phyloP scores from a whole-genome alignment of 1,140 invertebrate species.

The Drosophila subobscura region DNA sequence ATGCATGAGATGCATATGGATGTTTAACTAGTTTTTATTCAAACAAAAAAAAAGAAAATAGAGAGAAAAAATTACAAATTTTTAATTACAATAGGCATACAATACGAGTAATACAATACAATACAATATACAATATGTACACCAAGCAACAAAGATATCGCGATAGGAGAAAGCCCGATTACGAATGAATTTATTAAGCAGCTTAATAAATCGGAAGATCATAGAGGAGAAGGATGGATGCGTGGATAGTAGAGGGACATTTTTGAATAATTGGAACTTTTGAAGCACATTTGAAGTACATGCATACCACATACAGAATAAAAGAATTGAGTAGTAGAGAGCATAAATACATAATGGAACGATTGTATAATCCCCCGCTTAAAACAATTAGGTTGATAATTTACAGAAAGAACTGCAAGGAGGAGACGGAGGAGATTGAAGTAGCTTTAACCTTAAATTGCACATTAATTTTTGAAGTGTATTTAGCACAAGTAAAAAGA shows the following conservation, averaged over 20 bases:
- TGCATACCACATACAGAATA: constrained; percentile 16
- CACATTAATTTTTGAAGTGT: constrained; percentile 80
- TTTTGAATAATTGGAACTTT: constrained; percentile 45
- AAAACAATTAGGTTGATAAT: constrained; percentile 68
- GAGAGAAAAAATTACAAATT: constrained; percentile 38
- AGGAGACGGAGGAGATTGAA: constrained; percentile 49
- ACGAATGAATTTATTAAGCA: constrained; percentile 77
- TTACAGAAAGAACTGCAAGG: constrained; percentile 59
- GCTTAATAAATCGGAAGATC: constrained; percentile 63
- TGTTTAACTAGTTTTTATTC: constrained; percentile 63
- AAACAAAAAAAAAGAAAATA: constrained; percentile 19
- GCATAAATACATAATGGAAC: constrained; percentile 42
- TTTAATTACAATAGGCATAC: constrained; percentile 69
- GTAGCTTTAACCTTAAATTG: constrained; percentile 73
- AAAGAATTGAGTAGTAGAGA: neutral
- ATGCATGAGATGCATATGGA: constrained; percentile 69
- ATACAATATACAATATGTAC: constrained; percentile 19
- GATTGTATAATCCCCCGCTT: constrained; percentile 55
- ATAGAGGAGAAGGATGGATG: constrained; percentile 15
- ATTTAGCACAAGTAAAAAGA: constrained; percentile 64
- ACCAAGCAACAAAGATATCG: constrained; percentile 18
- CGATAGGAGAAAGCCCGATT: constrained; percentile 24
- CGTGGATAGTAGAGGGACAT: constrained; percentile 9
- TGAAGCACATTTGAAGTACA: constrained; percentile 71
- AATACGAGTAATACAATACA: constrained; percentile 13